Base-by-base conservation (phyloP, 2,888 invertebrate genomes). In the Myopa tessellatipennis region DNA sequence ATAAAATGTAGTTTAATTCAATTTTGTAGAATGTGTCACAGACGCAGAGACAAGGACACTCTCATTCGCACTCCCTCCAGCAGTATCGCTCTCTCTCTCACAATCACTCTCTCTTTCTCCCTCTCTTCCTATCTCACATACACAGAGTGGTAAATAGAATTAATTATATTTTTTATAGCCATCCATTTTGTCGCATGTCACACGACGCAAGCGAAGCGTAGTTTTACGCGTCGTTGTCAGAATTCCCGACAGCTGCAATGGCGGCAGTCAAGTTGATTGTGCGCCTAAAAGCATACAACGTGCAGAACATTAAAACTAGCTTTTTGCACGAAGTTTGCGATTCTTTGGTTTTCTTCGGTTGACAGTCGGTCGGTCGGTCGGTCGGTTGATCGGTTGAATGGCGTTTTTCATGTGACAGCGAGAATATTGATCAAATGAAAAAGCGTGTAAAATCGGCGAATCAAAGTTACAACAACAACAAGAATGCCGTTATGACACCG, bases 131-230 rank as follows among this genome's bases (percentile, higher is more conserved):
- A 8, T 45, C 45, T 45, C 2, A 0, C 7, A 8, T 4, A 16
- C n/a, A n/a, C 55, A 55, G 10, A n/a, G 14, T 10, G 1, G 69
- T 26, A 55, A 52, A 70, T 52, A 69, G 61, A 61, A 36, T 60
- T 40, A 73, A 58, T 73, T 61, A 70, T 50, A 12, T 50, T 55
- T 55, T 70, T 70, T 34, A 70, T 26, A 50, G 18, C 40, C 45
- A 74, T 74, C 55, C 55, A 70, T 74, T 74, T 74, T 61, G 63
- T 74, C 74, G 74, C 74, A 72, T 60, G 70, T 70, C 70, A 67
- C 70, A 52, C 36, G 26, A 36, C 14, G 55, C 52, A 55, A 61
- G 40, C 26, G 18, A 18, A 69, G 45, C 5, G 45, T 45, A 5
- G 40, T 18, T 18, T 12, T 40, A 38, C n/a, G 45, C 68, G 18